Conservation (phyloP, 2,888 invertebrate genomes). For the Perdita meconis region DNA sequence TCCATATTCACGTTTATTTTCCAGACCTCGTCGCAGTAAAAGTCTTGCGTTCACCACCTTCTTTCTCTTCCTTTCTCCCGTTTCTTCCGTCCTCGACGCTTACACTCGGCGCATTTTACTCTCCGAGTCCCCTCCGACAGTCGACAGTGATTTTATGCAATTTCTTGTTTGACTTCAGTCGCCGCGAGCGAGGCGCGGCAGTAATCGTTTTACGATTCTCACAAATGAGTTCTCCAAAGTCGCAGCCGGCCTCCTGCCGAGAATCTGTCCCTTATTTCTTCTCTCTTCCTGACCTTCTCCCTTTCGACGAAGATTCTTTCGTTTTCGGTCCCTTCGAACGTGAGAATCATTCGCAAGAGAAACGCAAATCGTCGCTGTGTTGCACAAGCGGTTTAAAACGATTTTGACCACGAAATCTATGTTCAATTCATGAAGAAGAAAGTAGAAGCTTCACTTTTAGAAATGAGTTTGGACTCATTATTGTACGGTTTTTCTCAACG, state of each 20-base stretch:
- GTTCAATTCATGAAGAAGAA: too few species aligned
- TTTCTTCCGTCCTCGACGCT: not conserved
- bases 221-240: conserved; percentile 75
- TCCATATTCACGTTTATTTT: conserved; percentile 18
- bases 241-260: conserved; percentile 56
- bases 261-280: conserved; percentile 25
- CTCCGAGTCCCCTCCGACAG: conserved; percentile 16
- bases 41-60: not conserved
- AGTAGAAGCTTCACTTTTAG: too few species aligned
- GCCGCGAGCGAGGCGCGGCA: conserved; percentile 59
- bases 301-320: not conserved
- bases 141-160: conserved; percentile 63
- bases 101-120: conserved; percentile 18
- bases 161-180: conserved; percentile 70
- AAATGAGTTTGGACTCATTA: too few species aligned
- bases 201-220: conserved; percentile 76
- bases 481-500: too few species aligned
- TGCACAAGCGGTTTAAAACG: too few species aligned
- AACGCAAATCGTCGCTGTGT: not conserved
- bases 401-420: too few species aligned
- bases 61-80: not conserved
- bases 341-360: not conserved
- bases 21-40: conserved; percentile 14
- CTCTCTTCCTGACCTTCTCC: not conserved
- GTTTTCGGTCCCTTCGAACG: not conserved